phyloP scores from a whole-genome alignment of 2,797 vertebrate species.

The Enteromius fasciolatus region DNA sequence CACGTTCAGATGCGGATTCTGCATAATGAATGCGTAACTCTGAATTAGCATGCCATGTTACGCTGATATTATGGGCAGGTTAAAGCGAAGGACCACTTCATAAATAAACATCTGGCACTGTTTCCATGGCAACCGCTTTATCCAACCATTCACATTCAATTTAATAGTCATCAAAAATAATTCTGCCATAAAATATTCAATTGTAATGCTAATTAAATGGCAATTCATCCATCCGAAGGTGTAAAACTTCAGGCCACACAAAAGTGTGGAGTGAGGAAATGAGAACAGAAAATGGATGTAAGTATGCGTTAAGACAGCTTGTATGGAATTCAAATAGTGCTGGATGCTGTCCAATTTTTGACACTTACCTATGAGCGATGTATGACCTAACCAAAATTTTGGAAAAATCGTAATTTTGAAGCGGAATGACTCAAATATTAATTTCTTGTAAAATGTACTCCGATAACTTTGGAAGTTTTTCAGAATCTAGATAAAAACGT shows the following conservation, averaged over 20 bases:
- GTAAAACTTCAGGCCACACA: not conserved
- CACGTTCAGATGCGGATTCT: not conserved
- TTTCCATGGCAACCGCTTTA: conserved; percentile 49
- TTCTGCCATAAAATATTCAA: conserved; percentile 56
- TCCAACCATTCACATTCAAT: conserved; percentile 14
- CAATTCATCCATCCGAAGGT: conserved; percentile 47
- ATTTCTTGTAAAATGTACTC: not conserved
- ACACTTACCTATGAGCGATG: conserved; percentile 63
- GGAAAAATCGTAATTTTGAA: not conserved
- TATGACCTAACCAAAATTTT: no score
- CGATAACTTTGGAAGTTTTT: no score
- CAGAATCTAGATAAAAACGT: not conserved
- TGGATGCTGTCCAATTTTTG: conserved; percentile 64
- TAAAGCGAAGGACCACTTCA: conserved; percentile 29
- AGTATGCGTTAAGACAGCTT: not conserved
- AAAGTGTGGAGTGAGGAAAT: not conserved
- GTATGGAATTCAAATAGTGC: conserved; percentile 50
- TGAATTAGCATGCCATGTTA: conserved; percentile 15
- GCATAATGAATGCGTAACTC: conserved; percentile 21
- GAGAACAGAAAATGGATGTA: not conserved
- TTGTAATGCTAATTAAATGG: conserved; percentile 59
- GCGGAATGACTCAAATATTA: not conserved
- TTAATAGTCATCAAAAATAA: conserved; percentile 32
- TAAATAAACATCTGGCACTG: conserved; percentile 39
- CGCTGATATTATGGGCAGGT: conserved; percentile 18